Base-by-base conservation (phyloP, 1,140 invertebrate genomes). In the Chironomus tepperi region DNA sequence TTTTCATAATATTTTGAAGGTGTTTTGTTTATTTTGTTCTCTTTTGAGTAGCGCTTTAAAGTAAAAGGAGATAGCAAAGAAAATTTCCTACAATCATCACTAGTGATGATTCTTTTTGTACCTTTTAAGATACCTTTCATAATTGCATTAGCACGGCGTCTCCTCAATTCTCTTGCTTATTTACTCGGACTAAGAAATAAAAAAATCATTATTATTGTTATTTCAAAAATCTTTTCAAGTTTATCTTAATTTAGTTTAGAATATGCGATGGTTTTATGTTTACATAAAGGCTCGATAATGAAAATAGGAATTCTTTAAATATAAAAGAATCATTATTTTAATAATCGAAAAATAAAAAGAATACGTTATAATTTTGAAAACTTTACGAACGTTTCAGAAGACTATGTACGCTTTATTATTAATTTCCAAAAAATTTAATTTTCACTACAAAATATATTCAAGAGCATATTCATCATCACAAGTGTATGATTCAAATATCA, bases 91-190 rank as follows among this genome's bases (percentile, higher is more conserved):
- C 65, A 70, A 67, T 70, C 65, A 70, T 70, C 65, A 21, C 65
- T 19, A 7, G n/a, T 21, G 9, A 70, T 70, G 9, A 57, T 70
- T 12, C 9, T 70, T 70, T 18, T 70, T 70, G 16, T 57, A 12
- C 19, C 19, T 18, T 18, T 70, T 70, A 70, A 70, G 65, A 70
- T 70, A 18, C 19, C 18, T 18, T 19, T 70, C 65, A 70, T 70
- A 70, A 70, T 70, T 70, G 65, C 65, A 70, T 70, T 70, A 70
- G 65, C 65, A 70, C 65, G n/a, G 65, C 65, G 65, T 18, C 65
- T 18, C 19, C 65, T 7, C n/a, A n/a, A n/a, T n/a, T n/a, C 7
- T 19, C 8, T 21, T 70, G 65, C 3, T 9, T 70, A 21, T 19
- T 70, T 70, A 21, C 2, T 67, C 7, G 7, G 1, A 21, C 65